Conservation (phyloP, 2,113 vertebrate species). For the Halichoerus grypus region DNA sequence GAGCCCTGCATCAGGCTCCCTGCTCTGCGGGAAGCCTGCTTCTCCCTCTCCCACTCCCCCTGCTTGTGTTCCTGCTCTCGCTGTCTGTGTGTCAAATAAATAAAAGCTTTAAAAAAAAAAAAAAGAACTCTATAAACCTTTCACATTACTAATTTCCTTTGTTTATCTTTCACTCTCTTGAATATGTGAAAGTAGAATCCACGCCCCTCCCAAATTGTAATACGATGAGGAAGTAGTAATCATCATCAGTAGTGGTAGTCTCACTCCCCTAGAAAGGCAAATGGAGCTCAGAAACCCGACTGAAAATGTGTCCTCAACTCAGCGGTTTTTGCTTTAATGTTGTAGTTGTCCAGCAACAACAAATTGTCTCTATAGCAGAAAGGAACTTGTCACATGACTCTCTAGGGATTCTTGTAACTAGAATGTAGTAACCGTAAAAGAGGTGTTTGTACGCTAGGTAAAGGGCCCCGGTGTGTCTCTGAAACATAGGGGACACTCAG, state of each 20-base stretch:
- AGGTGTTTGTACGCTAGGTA: neutral
- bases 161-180: constrained; percentile 29
- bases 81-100: too few relatives aligned
- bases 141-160: neutral
- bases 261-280: neutral
- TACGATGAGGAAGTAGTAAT: neutral
- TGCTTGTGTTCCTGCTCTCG: too few relatives aligned
- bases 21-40: too few relatives aligned
- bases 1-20: too few relatives aligned
- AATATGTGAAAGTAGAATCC: neutral
- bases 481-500: neutral
- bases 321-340: neutral
- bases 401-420: neutral
- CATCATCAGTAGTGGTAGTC: neutral
- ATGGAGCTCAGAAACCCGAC: neutral
- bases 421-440: neutral
- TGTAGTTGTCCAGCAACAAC: neutral
- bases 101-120: too few relatives aligned
- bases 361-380: neutral
- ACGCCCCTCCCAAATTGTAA: neutral
- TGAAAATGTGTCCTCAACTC: neutral
- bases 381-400: neutral
- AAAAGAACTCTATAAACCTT: neutral
- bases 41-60: too few relatives aligned
- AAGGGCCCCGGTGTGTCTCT: neutral